Evolutionary conservation across 1,140 invertebrate genomes (phyloP).

Genomic region (Aphaenogaster rudis): DNA sequence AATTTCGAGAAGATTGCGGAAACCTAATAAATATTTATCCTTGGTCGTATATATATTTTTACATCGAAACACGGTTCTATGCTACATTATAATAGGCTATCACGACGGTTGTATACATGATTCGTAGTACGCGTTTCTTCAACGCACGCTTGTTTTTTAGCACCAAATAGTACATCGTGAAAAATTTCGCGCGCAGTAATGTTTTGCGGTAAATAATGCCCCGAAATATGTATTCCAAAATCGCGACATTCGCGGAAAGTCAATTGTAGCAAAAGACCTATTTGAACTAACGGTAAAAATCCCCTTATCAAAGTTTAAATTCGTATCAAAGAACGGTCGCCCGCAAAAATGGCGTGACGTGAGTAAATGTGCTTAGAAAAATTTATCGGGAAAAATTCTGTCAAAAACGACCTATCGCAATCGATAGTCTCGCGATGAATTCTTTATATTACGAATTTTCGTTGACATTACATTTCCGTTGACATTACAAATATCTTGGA

Average conservation of each 20-base stretch:
- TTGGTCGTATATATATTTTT: constrained; percentile 32
- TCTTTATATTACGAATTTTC: constrained; percentile 35
- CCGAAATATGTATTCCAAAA: constrained; percentile 70
- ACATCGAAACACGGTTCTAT: constrained; percentile 10
- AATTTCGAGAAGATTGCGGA: constrained; percentile 23
- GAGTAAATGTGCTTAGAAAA: constrained; percentile 66
- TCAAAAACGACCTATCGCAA: constrained; percentile 54
- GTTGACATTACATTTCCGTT: too few relatives aligned
- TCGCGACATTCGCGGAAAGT: constrained; percentile 45
- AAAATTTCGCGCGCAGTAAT: constrained; percentile 6
- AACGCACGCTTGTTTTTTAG: constrained; percentile 34
- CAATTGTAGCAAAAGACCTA: constrained; percentile 47
- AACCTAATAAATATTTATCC: constrained; percentile 7
- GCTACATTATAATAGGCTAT: constrained; percentile 36
- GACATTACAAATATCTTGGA: neutral
- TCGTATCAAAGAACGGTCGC: constrained; percentile 62
- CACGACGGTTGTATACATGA: constrained; percentile 23
- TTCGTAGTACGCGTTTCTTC: constrained; percentile 27
- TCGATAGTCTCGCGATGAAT: constrained; percentile 44
- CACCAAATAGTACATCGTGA: constrained; percentile 37
- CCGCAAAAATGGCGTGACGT: neutral
- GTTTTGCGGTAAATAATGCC: constrained; percentile 75
- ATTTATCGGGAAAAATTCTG: constrained; percentile 51
- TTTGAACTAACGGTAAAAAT: constrained; percentile 52
- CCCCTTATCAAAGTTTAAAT: constrained; percentile 73